Percentiles rank a stretch among this genome's conserved stretches.
phyloP scores from a whole-genome alignment of 2,113 vertebrate species.

The Lasiurus cinereus region DNA sequence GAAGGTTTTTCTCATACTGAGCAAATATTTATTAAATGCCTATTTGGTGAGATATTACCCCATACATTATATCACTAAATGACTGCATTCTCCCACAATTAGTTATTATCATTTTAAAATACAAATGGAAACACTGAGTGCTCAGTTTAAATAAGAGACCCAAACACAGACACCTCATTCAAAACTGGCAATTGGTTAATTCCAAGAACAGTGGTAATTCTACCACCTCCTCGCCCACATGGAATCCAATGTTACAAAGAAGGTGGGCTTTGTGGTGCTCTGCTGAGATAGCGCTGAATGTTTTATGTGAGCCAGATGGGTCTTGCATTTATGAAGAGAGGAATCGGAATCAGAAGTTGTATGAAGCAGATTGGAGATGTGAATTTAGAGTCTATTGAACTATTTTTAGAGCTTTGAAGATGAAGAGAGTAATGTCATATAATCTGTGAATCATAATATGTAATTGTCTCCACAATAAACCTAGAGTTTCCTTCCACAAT shows the following conservation, averaged over 20 bases:
- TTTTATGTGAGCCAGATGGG: neutral
- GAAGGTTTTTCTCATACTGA: neutral
- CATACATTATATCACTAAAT: neutral
- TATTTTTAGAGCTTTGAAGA: neutral
- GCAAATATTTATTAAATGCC: neutral
- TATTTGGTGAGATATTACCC: neutral
- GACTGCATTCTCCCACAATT: neutral
- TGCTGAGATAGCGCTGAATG: neutral
- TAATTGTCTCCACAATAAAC: neutral
- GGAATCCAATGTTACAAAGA: neutral
- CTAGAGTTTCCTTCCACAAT: neutral
- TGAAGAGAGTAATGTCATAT: neutral
- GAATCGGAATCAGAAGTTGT: neutral
- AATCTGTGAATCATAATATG: neutral
- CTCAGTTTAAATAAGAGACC: neutral
- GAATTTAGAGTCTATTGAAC: neutral
- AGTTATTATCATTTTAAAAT: slow-evolving; percentile 7
- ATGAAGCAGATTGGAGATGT: neutral
- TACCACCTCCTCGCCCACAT: neutral
- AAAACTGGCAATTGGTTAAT: neutral
- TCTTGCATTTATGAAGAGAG: neutral
- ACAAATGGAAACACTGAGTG: neutral
- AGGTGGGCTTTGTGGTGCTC: fast-evolving
- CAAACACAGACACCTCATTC: neutral
- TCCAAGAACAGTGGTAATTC: neutral